phyloP scores from a whole-genome alignment of 2,888 invertebrate genomes.

The Nineta flava region DNA sequence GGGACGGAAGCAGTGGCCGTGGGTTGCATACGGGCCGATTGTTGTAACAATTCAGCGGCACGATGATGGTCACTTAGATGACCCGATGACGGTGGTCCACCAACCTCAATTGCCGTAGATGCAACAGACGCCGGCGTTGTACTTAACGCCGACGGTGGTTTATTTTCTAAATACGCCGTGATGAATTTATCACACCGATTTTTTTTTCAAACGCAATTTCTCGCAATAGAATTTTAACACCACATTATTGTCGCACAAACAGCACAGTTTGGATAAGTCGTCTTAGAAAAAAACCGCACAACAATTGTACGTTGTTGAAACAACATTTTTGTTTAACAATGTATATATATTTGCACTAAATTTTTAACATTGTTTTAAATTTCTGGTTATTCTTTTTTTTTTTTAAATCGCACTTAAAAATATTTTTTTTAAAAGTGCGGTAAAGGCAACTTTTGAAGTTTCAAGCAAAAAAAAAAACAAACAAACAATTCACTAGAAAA shows the following conservation, averaged over 20 bases:
- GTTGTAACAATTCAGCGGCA: constrained; percentile 6
- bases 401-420: too few relatives aligned
- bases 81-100: constrained; percentile 15
- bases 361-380: too few relatives aligned
- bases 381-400: too few relatives aligned
- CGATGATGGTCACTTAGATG: constrained; percentile 10
- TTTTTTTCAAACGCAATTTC: neutral
- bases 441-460: too few relatives aligned
- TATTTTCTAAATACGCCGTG: constrained; percentile 8
- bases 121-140: constrained; percentile 14
- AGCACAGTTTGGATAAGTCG: too few relatives aligned
- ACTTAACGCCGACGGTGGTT: constrained; percentile 5
- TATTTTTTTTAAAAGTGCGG: too few relatives aligned
- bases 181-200: neutral
- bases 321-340: too few relatives aligned
- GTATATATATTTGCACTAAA: too few relatives aligned
- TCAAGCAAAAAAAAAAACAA: too few relatives aligned
- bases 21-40: constrained; percentile 50
- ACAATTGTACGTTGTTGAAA: too few relatives aligned
- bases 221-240: neutral
- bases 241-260: neutral
- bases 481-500: too few relatives aligned
- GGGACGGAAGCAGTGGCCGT: constrained; percentile 55
- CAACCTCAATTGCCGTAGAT: constrained; percentile 17
- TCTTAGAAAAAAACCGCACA: too few relatives aligned